Percentiles rank a stretch among this genome's conserved stretches.
Conservation (phyloP, 2,113 vertebrate species). For the Cryptomyrus ogoouensis region DNA sequence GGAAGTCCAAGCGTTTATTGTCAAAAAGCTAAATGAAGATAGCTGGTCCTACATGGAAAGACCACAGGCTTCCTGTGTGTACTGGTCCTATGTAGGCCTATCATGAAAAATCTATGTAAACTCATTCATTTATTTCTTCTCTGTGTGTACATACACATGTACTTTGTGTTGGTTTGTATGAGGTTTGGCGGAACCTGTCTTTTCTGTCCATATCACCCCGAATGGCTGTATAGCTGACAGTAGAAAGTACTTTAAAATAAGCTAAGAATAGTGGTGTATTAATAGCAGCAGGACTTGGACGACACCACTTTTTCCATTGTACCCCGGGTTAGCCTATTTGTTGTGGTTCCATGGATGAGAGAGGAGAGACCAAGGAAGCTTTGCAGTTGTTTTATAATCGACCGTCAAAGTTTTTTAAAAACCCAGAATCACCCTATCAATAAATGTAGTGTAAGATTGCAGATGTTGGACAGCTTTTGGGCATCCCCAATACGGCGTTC, state of each 20-base stretch:
- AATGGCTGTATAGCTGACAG: neutral
- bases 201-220: neutral
- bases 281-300: neutral
- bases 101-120: neutral
- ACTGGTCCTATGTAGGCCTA: neutral
- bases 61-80: neutral
- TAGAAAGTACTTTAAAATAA: conserved; percentile 6
- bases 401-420: neutral
- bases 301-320: neutral
- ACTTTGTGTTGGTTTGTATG: neutral
- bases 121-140: neutral
- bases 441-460: neutral
- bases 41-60: neutral
- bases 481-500: neutral
- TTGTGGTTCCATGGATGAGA: neutral
- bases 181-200: neutral
- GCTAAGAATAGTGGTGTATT: neutral
- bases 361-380: neutral
- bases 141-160: neutral
- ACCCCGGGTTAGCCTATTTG: neutral
- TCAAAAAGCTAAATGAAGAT: neutral
- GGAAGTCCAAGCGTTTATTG: neutral
- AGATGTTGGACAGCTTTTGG: neutral
- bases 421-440: neutral
- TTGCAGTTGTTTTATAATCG: neutral